phyloP scores from a whole-genome alignment of 2,113 vertebrate species.

The Chunga burmeisteri region DNA sequence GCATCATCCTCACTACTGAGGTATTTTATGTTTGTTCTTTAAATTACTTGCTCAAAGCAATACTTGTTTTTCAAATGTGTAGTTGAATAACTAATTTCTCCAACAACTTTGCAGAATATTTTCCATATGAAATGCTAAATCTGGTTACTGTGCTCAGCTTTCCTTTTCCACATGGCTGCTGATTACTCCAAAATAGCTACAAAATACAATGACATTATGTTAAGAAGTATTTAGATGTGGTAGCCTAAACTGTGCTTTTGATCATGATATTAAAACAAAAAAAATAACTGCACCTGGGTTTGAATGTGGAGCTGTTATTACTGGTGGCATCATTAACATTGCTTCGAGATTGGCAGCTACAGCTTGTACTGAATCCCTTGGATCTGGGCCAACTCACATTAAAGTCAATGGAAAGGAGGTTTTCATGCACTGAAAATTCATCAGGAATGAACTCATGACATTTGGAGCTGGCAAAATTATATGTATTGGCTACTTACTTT shows the following conservation, averaged over 20 bases:
- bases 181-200: not conserved
- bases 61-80: constrained; percentile 6
- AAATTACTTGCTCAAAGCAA: constrained; percentile 29
- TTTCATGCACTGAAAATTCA: not conserved
- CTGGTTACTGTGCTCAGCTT: not conserved
- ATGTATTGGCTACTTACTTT: not conserved
- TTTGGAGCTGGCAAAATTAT: not conserved
- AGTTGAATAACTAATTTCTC: constrained; percentile 22
- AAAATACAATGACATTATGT: not conserved
- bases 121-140: not conserved
- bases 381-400: not conserved
- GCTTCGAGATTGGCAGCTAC: not conserved
- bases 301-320: not conserved
- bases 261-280: not conserved
- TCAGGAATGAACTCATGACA: constrained; percentile 11
- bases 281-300: constrained; percentile 2
- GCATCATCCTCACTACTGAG: not conserved
- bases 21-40: constrained; percentile 43
- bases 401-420: not conserved
- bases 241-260: not conserved
- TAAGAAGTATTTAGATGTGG: not conserved
- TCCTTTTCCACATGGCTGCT: not conserved
- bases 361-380: constrained; percentile 1
- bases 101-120: not conserved
- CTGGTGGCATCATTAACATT: not conserved